Evolutionary conservation across 1,140 invertebrate genomes (phyloP), one percentile per base, ranked within the genome.

Genomic region (Lamellibrachia luymesi): DNA sequence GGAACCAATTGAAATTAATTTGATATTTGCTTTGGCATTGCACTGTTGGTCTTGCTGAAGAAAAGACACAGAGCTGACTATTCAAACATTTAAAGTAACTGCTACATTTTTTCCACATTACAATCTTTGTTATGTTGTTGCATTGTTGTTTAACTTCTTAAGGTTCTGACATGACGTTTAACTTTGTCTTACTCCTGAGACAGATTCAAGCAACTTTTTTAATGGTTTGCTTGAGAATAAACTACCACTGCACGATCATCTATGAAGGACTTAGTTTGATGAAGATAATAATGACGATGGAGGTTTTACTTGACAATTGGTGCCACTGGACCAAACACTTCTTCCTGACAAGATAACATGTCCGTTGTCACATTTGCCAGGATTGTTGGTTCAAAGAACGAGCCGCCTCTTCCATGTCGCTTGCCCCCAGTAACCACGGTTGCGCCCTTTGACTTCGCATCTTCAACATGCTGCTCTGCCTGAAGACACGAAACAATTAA

Each of bases 251-350:
- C 38, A 38, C 38, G 38, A 38, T 1, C 38, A 38, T 38, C 38
- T 38, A 38, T 38, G 38, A 38, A 38, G 38, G 38, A 38, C 38
- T 38, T 38, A 38, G 38, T 38, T 38, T 38, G 38, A 38, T 38
- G 38, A 38, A 38, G 38, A 38, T 38, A 38, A 38, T 38, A 38
- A 38, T 38, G 38, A 38, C 38, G 38, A 38, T 38, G 38, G 64
- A 80, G 13, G 7, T 80, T 2, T 96, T 96, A 97, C 96, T 98
- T 98, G 93, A 98, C 97, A 94, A 99, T 97, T 8, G 98, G 97
- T 93, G 98, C 98, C 22, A 99, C 97, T 0, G 99, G 99, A 0
- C 99, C 99, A 97, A 99, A 99, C 93, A 99, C 98, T 97, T 99
- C 99, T 95, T 99, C 98, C 8, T 97, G 96, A 94, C 98, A 98